Conservation (phyloP, 64 coral and sea anemone genomes). For the Pocillopora damicornis region DNA sequence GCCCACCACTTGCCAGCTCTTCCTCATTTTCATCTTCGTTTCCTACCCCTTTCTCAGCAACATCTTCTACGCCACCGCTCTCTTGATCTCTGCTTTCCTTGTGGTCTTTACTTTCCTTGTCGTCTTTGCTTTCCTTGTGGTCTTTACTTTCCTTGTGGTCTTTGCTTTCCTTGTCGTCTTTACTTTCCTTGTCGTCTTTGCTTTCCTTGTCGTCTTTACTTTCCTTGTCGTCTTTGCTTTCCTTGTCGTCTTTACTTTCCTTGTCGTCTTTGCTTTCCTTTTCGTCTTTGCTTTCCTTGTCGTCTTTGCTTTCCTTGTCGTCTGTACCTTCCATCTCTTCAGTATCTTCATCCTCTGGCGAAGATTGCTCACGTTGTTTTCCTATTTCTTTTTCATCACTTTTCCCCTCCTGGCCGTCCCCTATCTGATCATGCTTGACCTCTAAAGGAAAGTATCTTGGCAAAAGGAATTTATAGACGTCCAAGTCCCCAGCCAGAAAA, state of each 20-base stretch:
- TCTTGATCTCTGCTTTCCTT: not conserved
- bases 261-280: too few relatives aligned
- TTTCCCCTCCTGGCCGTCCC: not conserved
- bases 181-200: not conserved
- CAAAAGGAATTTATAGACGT: slow-evolving; percentile 27
- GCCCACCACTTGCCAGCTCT: too few relatives aligned
- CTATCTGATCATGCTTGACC: not conserved
- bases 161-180: too few relatives aligned
- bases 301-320: not conserved
- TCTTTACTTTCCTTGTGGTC: not conserved
- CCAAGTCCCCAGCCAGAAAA: slow-evolving; percentile 29
- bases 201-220: too few relatives aligned
- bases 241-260: too few relatives aligned
- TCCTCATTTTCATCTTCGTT: not conserved
- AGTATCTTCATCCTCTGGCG: too few relatives aligned
- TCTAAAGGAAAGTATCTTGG: slow-evolving; percentile 39
- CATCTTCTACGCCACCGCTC: too few relatives aligned
- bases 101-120: not conserved
- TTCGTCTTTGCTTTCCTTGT: too few relatives aligned
- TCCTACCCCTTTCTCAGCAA: too few relatives aligned
- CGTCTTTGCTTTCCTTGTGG: not conserved
- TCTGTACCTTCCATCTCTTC: too few relatives aligned
- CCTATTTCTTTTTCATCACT: not conserved
- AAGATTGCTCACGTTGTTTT: too few relatives aligned
- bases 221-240: too few relatives aligned